Percentiles rank a stretch among this genome's conserved stretches.
These are phyloP conservation scores for Nannoperca australis DNA, from an alignment of 2,797 vertebrate species.

Conservation along the genomic window DNA sequence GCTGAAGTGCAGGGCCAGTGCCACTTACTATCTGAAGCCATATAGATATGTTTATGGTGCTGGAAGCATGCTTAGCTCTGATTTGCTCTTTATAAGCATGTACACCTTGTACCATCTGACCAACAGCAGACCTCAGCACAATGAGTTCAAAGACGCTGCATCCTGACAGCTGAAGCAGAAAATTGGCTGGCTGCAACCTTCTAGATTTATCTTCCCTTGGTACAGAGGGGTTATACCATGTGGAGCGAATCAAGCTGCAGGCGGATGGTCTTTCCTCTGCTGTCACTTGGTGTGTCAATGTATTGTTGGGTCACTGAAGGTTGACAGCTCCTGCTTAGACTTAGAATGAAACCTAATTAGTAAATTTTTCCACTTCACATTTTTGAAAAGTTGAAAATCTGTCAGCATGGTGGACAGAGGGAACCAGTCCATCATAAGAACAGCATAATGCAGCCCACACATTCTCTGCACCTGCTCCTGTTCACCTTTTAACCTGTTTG, in stretches of 20 bases:
- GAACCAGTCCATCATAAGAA: not conserved
- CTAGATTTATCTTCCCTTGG: constrained; percentile 19
- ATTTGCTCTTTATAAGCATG: not conserved
- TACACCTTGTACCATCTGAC: not conserved
- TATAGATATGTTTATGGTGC: not conserved
- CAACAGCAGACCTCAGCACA: not conserved
- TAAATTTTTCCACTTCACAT: not conserved
- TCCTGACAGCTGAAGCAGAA: constrained; percentile 13
- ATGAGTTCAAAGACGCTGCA: not conserved
- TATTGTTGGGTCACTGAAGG: constrained; percentile 3
- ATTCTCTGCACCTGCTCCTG: not conserved
- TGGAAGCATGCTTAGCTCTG: not conserved
- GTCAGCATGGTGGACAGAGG: not conserved
- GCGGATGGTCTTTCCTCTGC: constrained; percentile 6
- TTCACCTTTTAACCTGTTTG: not conserved
- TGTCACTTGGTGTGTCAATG: constrained; percentile 3
- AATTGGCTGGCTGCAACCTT: not conserved
- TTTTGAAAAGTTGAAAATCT: not conserved
- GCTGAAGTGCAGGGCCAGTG: not conserved
- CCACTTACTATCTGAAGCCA: not conserved
- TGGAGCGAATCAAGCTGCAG: constrained; percentile 19
- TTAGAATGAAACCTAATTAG: not conserved
- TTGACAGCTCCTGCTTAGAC: not conserved
- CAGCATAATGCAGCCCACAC: not conserved
- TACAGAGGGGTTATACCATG: not conserved